phyloP scores from a whole-genome alignment of 2,888 invertebrate genomes.

The Megamerina dolium region DNA sequence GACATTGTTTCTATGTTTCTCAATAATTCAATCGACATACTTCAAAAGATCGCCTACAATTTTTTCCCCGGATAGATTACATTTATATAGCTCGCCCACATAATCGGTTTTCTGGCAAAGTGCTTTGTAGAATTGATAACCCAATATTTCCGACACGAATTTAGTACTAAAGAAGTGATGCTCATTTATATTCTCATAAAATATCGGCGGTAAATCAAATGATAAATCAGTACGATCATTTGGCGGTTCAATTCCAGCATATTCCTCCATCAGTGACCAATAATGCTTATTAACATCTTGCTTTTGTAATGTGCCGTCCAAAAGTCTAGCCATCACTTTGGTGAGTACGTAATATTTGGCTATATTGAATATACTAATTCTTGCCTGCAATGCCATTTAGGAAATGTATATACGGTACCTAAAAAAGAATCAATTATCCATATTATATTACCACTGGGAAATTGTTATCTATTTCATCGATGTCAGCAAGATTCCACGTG shows the following conservation, averaged over 20 bases:
- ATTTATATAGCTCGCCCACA: conserved; percentile 55
- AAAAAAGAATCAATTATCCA: conserved; percentile 11
- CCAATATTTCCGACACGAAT: conserved; percentile 69
- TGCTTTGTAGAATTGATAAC: conserved; percentile 64
- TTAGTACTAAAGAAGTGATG: conserved; percentile 54
- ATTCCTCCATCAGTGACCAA: conserved; percentile 55
- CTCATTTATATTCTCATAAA: conserved; percentile 49
- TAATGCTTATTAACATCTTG: conserved; percentile 58
- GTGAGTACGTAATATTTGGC: conserved; percentile 55
- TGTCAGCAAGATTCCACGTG: conserved; percentile 8
- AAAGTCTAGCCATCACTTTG: conserved; percentile 60
- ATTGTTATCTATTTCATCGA: conserved; percentile 5
- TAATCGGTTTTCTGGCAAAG: conserved; percentile 51
- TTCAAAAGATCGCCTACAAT: conserved; percentile 67
- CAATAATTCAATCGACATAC: conserved; percentile 43
- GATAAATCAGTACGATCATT: conserved; percentile 56
- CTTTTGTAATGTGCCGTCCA: conserved; percentile 54
- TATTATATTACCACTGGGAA: neutral
- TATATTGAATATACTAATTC: conserved; percentile 11
- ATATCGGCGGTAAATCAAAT: conserved; percentile 69
- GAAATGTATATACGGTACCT: conserved; percentile 9
- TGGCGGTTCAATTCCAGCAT: conserved; percentile 59
- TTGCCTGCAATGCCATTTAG: conserved; percentile 1
- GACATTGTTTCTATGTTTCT: neutral
- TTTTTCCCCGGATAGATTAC: conserved; percentile 74